Conservation (phyloP, 2,113 vertebrate species). For the Sinocyclocheilus anophthalmus region DNA sequence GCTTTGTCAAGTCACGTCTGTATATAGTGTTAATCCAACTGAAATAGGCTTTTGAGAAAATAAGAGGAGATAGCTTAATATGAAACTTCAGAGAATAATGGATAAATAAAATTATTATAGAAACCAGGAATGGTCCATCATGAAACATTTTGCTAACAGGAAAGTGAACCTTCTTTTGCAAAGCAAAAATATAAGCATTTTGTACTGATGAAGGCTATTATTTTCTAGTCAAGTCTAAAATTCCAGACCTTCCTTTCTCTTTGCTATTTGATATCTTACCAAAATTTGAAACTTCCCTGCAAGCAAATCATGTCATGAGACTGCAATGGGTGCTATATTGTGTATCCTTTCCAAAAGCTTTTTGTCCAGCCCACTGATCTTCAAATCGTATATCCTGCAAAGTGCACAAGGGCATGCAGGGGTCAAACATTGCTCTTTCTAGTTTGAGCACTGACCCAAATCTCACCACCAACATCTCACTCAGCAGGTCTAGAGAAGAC, state of each 20-base stretch:
- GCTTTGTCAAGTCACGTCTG: background rate
- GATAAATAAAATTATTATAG: background rate
- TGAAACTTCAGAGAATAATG: background rate
- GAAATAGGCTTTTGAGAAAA: background rate
- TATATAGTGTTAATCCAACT: background rate
- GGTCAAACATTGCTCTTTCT: constrained; percentile 50
- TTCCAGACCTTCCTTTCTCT: background rate
- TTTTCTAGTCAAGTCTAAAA: background rate
- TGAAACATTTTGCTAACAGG: background rate
- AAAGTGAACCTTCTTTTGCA: background rate
- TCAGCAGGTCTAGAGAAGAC: constrained; percentile 28
- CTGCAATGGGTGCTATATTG: constrained; percentile 1
- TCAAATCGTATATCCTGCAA: background rate
- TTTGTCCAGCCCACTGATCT: constrained; percentile 31
- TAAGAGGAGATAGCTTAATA: background rate
- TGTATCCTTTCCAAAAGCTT: constrained; percentile 35
- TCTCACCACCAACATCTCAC: constrained; percentile 40
- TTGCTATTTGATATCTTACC: background rate
- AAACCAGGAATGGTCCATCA: background rate
- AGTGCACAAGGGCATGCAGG: constrained; percentile 28
- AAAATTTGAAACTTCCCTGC: background rate
- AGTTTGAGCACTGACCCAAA: constrained; percentile 55
- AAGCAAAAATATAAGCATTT: background rate
- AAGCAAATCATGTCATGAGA: background rate
- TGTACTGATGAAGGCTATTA: background rate